Conservation (phyloP, 1,140 invertebrate species). For the Lutraria rhynchaena region DNA sequence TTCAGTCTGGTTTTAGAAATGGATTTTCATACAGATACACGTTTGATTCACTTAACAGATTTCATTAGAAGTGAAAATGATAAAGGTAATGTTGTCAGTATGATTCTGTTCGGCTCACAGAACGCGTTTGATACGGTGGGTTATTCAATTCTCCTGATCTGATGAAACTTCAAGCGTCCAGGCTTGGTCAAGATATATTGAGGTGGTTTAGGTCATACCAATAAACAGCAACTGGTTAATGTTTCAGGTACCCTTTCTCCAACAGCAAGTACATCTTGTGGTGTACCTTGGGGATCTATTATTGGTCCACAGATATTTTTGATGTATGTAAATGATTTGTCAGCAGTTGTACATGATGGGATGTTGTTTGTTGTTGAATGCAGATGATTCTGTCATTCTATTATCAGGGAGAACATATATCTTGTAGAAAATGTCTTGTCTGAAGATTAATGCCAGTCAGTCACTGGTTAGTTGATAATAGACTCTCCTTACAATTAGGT, state of each 20-base stretch:
- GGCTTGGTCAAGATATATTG: conserved; percentile 37
- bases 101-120: conserved; percentile 47
- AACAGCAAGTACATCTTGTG: conserved; percentile 37
- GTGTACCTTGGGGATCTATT: conserved; percentile 53
- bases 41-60: conserved; percentile 40
- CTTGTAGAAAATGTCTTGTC: conserved; percentile 26
- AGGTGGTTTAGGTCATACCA: conserved; percentile 57
- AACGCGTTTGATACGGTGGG: conserved; percentile 61
- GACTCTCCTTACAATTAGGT: conserved; percentile 56
- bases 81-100: conserved; percentile 36
- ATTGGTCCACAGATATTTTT: conserved; percentile 53
- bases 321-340: conserved; percentile 62
- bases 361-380: conserved; percentile 58
- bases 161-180: too few relatives aligned
- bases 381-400: conserved; percentile 59
- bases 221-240: conserved; percentile 48
- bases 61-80: conserved; percentile 20
- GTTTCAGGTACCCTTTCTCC: conserved; percentile 37
- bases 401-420: conserved; percentile 25
- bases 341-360: conserved; percentile 31
- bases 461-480: conserved; percentile 52
- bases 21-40: conserved; percentile 41
- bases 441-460: conserved; percentile 26
- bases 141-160: conserved; percentile 46
- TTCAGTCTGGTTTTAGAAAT: conserved; percentile 36